Evolutionary conservation across 2,113 vertebrate species (phyloP).

Genomic region (Tyto alba): DNA sequence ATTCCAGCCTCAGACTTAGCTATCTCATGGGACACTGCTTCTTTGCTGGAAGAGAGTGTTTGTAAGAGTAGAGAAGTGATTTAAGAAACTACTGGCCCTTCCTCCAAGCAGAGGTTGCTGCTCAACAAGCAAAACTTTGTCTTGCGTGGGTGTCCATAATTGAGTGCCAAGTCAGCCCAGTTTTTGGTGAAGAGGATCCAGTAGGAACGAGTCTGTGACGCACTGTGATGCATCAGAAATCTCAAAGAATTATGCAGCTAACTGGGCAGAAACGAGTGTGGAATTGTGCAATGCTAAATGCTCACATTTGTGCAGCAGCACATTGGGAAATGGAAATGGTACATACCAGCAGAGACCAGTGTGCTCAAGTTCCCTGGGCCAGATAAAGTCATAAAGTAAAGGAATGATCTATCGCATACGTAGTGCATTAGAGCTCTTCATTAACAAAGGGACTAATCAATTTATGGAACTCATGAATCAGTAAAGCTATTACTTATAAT

Average conservation of each 20-base stretch:
- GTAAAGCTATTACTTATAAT: slow-evolving; percentile 56
- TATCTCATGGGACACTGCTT: neutral
- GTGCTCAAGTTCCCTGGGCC: neutral
- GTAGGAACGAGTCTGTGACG: neutral
- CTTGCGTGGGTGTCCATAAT: neutral
- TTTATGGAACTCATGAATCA: slow-evolving; percentile 68
- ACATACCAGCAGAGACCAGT: neutral
- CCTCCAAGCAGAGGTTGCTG: neutral
- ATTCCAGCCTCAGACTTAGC: neutral
- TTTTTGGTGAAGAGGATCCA: neutral
- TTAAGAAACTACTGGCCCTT: neutral
- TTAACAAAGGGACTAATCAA: slow-evolving; percentile 65
- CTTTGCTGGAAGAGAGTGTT: neutral
- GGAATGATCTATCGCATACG: slow-evolving; percentile 27
- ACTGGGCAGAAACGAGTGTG: neutral
- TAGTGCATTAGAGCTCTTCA: slow-evolving; percentile 55
- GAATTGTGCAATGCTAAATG: neutral
- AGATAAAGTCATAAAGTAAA: neutral
- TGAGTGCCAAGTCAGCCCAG: neutral
- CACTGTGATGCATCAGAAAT: neutral
- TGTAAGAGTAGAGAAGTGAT: neutral
- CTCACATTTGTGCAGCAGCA: rapidly evolving
- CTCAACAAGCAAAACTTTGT: neutral
- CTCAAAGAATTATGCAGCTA: neutral
- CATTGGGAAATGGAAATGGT: neutral